Conservation (phyloP, 1,140 invertebrate genomes). For the Ditylenchus dipsaci region DNA sequence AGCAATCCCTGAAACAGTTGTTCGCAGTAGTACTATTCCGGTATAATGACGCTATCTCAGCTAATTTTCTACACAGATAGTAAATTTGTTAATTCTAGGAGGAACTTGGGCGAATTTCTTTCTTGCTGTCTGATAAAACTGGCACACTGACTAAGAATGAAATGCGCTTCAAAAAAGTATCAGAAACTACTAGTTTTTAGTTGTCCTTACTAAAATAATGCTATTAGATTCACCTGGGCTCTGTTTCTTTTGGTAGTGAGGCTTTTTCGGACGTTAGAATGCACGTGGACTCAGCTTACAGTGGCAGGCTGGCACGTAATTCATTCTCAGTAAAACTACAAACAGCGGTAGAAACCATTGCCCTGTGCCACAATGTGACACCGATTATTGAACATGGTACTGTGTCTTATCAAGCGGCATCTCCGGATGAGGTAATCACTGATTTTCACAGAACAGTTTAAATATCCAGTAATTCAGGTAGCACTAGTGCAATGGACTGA, state of each 20-base stretch:
- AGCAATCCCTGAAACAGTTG: conserved; percentile 86
- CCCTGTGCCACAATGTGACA: conserved; percentile 97
- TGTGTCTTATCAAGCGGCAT: conserved; percentile 77
- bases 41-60: no score
- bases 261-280: conserved; percentile 50
- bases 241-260: conserved; percentile 54
- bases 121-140: conserved; percentile 93
- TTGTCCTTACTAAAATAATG: neutral
- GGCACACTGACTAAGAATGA: conserved; percentile 97
- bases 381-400: conserved; percentile 76
- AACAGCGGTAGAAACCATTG: conserved; percentile 83
- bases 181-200: neutral
- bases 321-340: conserved; percentile 55
- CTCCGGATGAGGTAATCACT: conserved; percentile 82
- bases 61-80: no score
- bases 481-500: conserved; percentile 76
- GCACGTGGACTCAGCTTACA: conserved; percentile 54
- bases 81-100: conserved; percentile 62
- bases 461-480: conserved; percentile 62
- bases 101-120: conserved; percentile 90
- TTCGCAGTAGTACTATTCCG: conserved; percentile 94
- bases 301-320: conserved; percentile 48
- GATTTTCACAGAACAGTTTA: conserved; percentile 4
- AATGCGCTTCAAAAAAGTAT: conserved; percentile 69
- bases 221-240: conserved; percentile 55